A percentile compares a stretch with the other conserved stretches of the same genome.
Conservation (phyloP, 2,888 invertebrate genomes). For the Thymelicus sylvestris region DNA sequence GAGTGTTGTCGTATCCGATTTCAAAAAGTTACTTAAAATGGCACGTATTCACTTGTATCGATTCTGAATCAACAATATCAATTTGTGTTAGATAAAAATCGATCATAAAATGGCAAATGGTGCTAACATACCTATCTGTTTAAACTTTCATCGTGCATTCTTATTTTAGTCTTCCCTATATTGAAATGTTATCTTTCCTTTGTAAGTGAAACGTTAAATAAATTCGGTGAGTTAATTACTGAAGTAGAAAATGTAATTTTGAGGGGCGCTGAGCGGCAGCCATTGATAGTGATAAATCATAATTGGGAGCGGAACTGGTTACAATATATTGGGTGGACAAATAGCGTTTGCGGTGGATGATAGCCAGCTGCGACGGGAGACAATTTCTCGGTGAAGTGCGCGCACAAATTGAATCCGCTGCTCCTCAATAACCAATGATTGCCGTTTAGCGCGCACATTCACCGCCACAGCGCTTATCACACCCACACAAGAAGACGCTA, state of each 20-base stretch:
- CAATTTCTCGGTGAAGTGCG: conserved; percentile 83
- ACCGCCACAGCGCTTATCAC: conserved; percentile 31
- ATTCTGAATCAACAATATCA: too few species aligned
- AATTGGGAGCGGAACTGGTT: conserved; percentile 18
- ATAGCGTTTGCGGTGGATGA: conserved; percentile 45
- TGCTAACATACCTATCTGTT: too few species aligned
- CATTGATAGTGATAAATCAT: conserved; percentile 10
- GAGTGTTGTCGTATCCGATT: too few species aligned
- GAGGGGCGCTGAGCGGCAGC: background rate
- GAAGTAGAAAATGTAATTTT: background rate
- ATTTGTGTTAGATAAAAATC: too few species aligned
- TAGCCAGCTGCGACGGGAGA: conserved; percentile 74
- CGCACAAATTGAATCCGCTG: conserved; percentile 77
- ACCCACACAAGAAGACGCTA: background rate
- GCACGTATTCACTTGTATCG: too few species aligned
- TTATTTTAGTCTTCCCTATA: too few species aligned
- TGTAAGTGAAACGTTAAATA: background rate
- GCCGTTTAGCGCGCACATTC: conserved; percentile 57
- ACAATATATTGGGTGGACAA: conserved; percentile 24
- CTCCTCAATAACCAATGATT: conserved; percentile 64
- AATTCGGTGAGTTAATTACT: background rate
- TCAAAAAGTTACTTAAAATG: too few species aligned
- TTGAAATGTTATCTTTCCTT: too few species aligned
- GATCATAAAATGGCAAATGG: too few species aligned
- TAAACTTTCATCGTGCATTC: too few species aligned